A percentile compares a stretch with the other conserved stretches of the same genome.
phyloP scores from a whole-genome alignment of 2,888 invertebrate genomes.

The Drepana falcataria region DNA sequence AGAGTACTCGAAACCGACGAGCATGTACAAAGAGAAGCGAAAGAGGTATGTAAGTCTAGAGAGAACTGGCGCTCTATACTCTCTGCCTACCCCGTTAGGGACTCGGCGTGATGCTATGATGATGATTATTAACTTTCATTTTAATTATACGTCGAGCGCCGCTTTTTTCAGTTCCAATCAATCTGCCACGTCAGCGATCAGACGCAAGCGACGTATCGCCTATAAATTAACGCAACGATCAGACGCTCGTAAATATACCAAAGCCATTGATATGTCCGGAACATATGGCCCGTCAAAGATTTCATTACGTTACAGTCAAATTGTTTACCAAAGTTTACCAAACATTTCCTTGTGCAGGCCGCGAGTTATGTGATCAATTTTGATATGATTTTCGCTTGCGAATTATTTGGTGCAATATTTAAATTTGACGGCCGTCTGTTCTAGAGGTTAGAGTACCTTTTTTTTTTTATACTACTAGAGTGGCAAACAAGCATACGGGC shows the following conservation, averaged over 20 bases:
- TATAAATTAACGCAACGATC: conserved; percentile 8
- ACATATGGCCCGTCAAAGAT: conserved; percentile 1
- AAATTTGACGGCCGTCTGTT: too few species aligned
- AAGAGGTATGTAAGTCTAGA: too few species aligned
- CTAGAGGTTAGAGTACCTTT: too few species aligned
- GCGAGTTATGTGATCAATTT: not conserved
- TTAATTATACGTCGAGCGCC: not conserved
- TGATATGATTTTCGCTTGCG: not conserved
- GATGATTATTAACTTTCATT: not conserved
- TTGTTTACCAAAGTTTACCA: not conserved
- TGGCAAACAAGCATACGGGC: too few species aligned
- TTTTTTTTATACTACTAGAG: too few species aligned
- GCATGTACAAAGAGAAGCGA: too few species aligned
- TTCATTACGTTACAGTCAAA: not conserved
- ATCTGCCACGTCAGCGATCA: conserved; percentile 3
- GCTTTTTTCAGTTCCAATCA: not conserved
- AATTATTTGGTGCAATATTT: too few species aligned
- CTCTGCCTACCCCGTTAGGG: too few species aligned
- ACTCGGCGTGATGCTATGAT: too few species aligned
- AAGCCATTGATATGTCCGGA: not conserved
- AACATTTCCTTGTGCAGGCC: not conserved
- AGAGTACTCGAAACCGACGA: too few species aligned
- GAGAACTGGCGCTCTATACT: too few species aligned
- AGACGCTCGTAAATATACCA: not conserved
- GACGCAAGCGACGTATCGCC: conserved; percentile 7